Base-by-base conservation (phyloP, 2,113 vertebrate species). In the Turdus rufiventris region DNA sequence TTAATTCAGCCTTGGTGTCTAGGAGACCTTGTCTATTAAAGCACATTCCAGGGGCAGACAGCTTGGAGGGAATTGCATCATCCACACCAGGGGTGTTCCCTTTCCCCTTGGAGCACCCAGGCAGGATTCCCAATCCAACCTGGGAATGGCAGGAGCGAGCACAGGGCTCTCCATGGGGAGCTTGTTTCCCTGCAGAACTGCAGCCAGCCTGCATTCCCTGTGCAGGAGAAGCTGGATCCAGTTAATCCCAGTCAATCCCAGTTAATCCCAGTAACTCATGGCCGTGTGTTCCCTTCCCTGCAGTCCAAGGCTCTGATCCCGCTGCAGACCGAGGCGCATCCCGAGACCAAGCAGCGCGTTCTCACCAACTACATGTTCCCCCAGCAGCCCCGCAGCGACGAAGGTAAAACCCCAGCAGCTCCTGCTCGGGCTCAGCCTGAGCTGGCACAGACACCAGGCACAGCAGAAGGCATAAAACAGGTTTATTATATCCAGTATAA, bases 331-430 rank as follows among this genome's bases (percentile, higher is more conserved):
- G 99, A 99, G 97, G 99, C 99, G 50, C 99, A 99, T 80, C 99
- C 99, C 63, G 99, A 99, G 97, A 99, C 99, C 95, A 99, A 99
- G 98, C 99, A 99, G 98, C 98, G 99, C 78, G 99, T 99, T 25
- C 96, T 99, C 96, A 99, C 99, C 92, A 99, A 99, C 98, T 99
- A 99, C 97, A 99, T 99, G 99, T 99, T 99, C 97, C 99, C 99
- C 45, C 99, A 99, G 98, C 99, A 99, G 83, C 99, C 99, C 20
- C 98, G 99, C 58, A 98, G 99, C 5, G 99, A 99, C 51, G 99
- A 99, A 98, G 99, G 99, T 84, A 33, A 34, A 29, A 13, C 6
- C 1, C 36, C 75, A 20, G 57, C 21, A 9, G 21, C 17, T 33
- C 29, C 47, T 3, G 16, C 51, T 29, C 6, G 51, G 58, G 17